Base-by-base conservation (phyloP, 2,113 vertebrate species). In the Picathartes gymnocephalus region DNA sequence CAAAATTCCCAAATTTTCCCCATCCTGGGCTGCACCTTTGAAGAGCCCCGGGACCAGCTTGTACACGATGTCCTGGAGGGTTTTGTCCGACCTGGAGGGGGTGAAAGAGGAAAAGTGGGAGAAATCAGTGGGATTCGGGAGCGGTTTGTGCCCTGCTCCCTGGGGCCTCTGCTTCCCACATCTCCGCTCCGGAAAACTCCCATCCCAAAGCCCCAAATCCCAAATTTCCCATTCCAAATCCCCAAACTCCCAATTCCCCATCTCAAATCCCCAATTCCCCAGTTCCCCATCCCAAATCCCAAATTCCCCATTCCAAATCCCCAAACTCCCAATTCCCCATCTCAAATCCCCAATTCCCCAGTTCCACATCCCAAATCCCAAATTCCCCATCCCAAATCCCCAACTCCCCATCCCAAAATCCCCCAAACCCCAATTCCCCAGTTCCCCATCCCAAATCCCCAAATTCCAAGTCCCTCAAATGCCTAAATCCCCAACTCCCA, bases 31-130 rank as follows among this genome's bases (percentile, higher is more conserved):
- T 80, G 65, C 92, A 99, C 99, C 99, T 99, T 99, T 99, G 96
- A 99, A 99, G 39, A 99, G 98, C 71, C 99, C 99, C 0, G 99
- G 99, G 40, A 99, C 99, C 66, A 99, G 97, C 79, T 99, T 99
- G 98, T 99, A 99, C 65, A 99, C 99, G 1, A 99, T 99, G 48
- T 99, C 99, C 97, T 99, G 99, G 5, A 99, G 98, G 91, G 98
- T 99, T 98, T 99, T 99, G 95, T 99, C 99, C 1, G 99, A 98
- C 95, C 99, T 99, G 95, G 79, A 88, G 45, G 15, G 33, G 19
- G 25, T 4, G 10, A 35, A 65, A 39, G 0, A 57, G 51, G 66
- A 39, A 81, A 92, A 73, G 68, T 27, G 37, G 44, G 56, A 31
- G 61, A 53, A 73, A 84, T 53, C 25, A 70, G 35, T 2, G 11